phyloP scores from a whole-genome alignment of 2,113 vertebrate genomes.

The Rhea americana region DNA sequence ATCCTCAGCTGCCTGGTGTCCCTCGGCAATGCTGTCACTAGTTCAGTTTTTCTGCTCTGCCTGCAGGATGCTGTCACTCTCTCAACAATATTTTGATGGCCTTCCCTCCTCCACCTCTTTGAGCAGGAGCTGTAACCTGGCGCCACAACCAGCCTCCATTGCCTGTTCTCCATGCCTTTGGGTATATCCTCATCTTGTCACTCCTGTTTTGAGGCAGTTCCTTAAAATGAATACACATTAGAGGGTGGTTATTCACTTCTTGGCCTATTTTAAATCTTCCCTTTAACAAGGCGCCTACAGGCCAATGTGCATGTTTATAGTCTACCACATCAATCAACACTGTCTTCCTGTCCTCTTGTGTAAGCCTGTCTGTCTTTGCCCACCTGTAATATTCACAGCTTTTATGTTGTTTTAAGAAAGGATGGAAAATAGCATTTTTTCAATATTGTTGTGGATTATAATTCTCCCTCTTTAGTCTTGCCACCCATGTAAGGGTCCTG shows the following conservation, averaged over 20 bases:
- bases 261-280: not conserved
- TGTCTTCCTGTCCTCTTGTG: not conserved
- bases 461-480: not conserved
- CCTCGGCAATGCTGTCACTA: not conserved
- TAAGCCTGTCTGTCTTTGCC: not conserved
- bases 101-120: accelerated
- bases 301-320: not conserved
- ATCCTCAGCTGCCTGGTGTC: not conserved
- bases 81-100: not conserved
- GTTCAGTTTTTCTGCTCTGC: not conserved
- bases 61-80: not conserved
- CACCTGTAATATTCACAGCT: not conserved
- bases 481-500: not conserved
- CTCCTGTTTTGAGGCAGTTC: not conserved
- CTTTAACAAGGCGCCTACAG: not conserved
- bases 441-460: not conserved
- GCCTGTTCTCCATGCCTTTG: too few species aligned
- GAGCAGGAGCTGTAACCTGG: accelerated
- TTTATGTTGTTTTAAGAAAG: not conserved
- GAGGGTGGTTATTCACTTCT: not conserved
- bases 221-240: not conserved
- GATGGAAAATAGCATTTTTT: not conserved
- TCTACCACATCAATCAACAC: not conserved
- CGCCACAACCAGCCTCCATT: not conserved
- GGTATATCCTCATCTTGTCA: not conserved